Evolutionary conservation across 2,113 vertebrate species (phyloP).

Genomic region (Leptosomus discolor): DNA sequence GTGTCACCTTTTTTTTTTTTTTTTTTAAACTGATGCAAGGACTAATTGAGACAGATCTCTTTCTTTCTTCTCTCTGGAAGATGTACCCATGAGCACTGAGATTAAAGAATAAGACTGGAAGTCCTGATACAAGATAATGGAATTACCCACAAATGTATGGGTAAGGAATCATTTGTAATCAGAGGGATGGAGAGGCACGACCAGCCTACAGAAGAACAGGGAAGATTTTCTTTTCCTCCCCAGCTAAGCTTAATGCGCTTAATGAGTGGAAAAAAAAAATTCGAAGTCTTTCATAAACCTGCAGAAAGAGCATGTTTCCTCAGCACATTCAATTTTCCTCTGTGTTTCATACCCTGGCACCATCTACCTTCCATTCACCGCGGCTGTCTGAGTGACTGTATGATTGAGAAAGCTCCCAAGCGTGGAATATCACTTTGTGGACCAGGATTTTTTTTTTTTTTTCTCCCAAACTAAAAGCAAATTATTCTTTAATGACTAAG

Average conservation of each 20-base stretch:
- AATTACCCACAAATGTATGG: not conserved
- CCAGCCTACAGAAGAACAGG: not conserved
- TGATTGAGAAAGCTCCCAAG: not conserved
- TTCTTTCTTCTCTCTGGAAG: not conserved
- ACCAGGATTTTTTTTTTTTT: not conserved
- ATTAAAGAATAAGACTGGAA: not conserved
- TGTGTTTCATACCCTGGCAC: not conserved
- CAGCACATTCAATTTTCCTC: not conserved
- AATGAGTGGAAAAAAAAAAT: not conserved
- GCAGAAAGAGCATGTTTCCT: not conserved
- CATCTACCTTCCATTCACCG: not conserved
- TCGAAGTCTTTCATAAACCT: not conserved
- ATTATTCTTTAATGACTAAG: slow-evolving; percentile 7
- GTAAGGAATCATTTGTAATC: not conserved
- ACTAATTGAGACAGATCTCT: not conserved
- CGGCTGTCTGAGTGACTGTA: not conserved
- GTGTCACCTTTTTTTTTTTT: not conserved
- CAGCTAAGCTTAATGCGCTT: not conserved
- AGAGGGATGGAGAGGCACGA: not conserved
- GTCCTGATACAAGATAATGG: not conserved
- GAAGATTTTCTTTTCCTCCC: not conserved
- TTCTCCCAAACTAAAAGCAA: not conserved
- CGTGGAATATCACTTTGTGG: not conserved
- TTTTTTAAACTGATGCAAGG: not conserved
- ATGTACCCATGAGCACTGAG: not conserved